Evolutionary conservation across 2,888 invertebrate genomes (phyloP).

Genomic region (Noctua janthe): DNA sequence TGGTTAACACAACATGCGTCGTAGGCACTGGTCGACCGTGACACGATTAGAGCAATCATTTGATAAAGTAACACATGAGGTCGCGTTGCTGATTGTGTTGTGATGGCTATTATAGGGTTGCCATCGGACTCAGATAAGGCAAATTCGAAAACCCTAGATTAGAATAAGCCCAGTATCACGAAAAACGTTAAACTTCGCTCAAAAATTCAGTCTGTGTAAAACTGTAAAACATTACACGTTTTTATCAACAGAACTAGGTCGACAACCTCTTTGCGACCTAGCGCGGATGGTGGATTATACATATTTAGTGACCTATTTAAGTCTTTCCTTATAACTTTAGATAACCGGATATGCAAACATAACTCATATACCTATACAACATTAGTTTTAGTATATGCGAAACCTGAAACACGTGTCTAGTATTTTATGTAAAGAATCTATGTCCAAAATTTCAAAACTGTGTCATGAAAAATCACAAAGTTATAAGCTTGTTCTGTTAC

Average conservation of each 20-base stretch:
- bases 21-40: constrained; percentile 45
- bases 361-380: neutral
- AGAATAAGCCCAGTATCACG: neutral
- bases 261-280: constrained; percentile 63
- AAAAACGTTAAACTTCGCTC: neutral
- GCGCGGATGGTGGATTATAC: constrained; percentile 65
- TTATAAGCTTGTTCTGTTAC: too few relatives aligned
- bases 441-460: too few relatives aligned
- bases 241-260: constrained; percentile 65
- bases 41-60: constrained; percentile 54
- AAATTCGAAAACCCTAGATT: neutral
- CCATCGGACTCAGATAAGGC: neutral
- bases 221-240: neutral
- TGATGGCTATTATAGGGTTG: constrained; percentile 1
- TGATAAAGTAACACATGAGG: constrained; percentile 39
- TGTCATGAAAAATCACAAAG: too few relatives aligned
- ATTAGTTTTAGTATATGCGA: too few relatives aligned
- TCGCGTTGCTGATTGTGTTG: constrained; percentile 4
- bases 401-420: too few relatives aligned
- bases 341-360: constrained; percentile 40
- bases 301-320: constrained; percentile 73
- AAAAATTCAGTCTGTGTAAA: neutral
- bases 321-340: constrained; percentile 40
- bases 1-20: constrained; percentile 6
- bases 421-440: too few relatives aligned